Evolutionary conservation across 2,888 invertebrate species (phyloP), one percentile per base, ranked within the genome.

Genomic region (Heliothis peltigera): DNA sequence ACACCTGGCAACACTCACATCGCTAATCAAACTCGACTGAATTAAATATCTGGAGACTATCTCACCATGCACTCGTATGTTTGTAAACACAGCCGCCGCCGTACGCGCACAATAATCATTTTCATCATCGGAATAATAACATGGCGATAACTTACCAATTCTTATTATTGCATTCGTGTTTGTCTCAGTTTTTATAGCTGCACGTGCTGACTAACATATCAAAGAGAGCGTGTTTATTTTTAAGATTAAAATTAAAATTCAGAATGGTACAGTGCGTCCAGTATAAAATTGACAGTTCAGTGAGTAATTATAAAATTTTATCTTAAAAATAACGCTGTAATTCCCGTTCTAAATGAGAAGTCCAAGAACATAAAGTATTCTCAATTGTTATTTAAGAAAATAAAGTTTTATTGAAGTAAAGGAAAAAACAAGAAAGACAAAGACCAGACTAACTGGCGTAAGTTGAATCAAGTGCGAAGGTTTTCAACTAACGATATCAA

Each of bases 31-130:
- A 39, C 39, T 4, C 39, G n/a, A 39, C 39, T 32, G n/a, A 0
- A n/a, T 39, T n/a, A n/a, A n/a, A 39, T 62, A 28, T 52, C 19
- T 10, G 42, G 6, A 17, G 32, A 51, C 21, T 42, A 15, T 32
- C 12, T 18, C 53, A 64, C 32, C 35, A 42, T n/a, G 44, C 15
- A 15, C 10, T 10, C 10, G n/a, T 44, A 53, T 56, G 53, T 61
- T 70, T 67, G 48, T 71, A 67, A 70, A 70, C 53, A 70, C 12
- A 15, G 28, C 22, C 10, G 21, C 75, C 18, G 18, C 56, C 18
- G 25, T 42, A 53, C 22, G 46, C 7, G n/a, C 19, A 44, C 48
- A 55, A 63, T 62, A 56, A 56, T 63, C 43, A 8, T 49, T 44
- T 39, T 17, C 51, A 54, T 42, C 43, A 48, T 4, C 21, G 35